Evolutionary conservation across 1,140 invertebrate species (phyloP), one percentile per base, ranked within the genome.

Genomic region (Lucilia cuprina): DNA sequence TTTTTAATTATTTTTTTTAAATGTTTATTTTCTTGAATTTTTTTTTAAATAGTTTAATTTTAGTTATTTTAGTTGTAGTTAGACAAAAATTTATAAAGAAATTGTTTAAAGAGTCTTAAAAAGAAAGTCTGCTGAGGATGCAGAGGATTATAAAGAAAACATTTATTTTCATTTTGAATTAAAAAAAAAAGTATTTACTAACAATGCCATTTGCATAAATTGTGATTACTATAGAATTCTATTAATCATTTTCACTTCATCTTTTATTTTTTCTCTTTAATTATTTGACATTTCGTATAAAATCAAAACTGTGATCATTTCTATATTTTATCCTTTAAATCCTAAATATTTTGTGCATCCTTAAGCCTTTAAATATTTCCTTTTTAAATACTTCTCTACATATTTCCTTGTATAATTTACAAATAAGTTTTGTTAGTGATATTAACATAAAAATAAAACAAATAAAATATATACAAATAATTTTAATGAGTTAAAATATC

Each of bases 391-490:
- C 10, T 25, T 75, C 0, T 75, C 5, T 75, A 75, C 19, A 25
- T 10, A 75, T 17, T 78, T 41, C 34, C 30, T 35, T 19, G 12
- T 14, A 78, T 78, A n/a, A 21, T 21, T 74, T 74, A 60, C 55
- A n/a, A 21, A 21, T 70, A 70, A 70, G 65, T 70, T 70, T 70
- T 70, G 65, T 70, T 70, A 70, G 65, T 70, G 65, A 70, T 70
- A 70, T 70, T 70, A 21, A 70, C 8, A 65, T 65, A 65, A 65
- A n/a, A 65, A 65, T n/a, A 65, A 65, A 65, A 65, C 12, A 65
- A 60, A 60, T n/a, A 60, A 60, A 60, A 60, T 7, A 60, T 60
- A 60, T n/a, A 60, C 14, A 70, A 70, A 70, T 25, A 70, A 21
- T 55, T 55, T 55, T n/a, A 55, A 55, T 55, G 13, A 70, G 3